These are phyloP conservation scores for Sebastes iracundus DNA, from an alignment of 2,797 vertebrate species.

Conservation along the genomic window DNA sequence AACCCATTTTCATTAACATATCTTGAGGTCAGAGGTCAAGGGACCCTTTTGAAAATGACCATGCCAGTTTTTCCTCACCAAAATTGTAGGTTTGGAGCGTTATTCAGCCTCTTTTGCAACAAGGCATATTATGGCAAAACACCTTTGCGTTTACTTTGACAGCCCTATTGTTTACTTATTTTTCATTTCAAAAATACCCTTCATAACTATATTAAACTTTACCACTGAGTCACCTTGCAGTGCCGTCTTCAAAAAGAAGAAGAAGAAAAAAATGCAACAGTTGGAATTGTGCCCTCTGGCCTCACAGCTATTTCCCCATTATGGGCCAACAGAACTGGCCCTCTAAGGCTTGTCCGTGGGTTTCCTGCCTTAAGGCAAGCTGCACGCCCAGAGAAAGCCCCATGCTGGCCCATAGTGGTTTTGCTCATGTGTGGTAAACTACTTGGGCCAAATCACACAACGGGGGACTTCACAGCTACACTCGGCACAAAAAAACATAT, in stretches of 20 bases:
- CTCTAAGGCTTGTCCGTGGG: not conserved
- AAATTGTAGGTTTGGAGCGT: no score
- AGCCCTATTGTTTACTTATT: not conserved
- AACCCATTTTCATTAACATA: no score
- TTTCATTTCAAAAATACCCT: not conserved
- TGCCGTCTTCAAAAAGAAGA: not conserved
- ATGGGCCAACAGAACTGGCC: not conserved
- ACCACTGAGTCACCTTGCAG: not conserved
- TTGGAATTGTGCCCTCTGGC: not conserved
- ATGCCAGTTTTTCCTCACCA: no score
- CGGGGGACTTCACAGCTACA: constrained; percentile 25
- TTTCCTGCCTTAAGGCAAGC: constrained; percentile 1
- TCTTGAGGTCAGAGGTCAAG: no score
- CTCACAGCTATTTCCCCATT: not conserved
- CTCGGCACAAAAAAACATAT: constrained; percentile 12
- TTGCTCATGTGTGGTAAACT: constrained; percentile 37
- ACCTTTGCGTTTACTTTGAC: not conserved
- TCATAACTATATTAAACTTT: not conserved
- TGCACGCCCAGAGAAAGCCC: not conserved
- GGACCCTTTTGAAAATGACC: no score
- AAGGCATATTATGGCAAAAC: no score
- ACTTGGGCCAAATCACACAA: constrained; percentile 33
- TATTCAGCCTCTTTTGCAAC: no score
- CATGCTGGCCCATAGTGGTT: constrained; percentile 23
- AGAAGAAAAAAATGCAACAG: not conserved